Base-by-base conservation (phyloP, 1,140 invertebrate genomes). In the Drosophila athabasca region DNA sequence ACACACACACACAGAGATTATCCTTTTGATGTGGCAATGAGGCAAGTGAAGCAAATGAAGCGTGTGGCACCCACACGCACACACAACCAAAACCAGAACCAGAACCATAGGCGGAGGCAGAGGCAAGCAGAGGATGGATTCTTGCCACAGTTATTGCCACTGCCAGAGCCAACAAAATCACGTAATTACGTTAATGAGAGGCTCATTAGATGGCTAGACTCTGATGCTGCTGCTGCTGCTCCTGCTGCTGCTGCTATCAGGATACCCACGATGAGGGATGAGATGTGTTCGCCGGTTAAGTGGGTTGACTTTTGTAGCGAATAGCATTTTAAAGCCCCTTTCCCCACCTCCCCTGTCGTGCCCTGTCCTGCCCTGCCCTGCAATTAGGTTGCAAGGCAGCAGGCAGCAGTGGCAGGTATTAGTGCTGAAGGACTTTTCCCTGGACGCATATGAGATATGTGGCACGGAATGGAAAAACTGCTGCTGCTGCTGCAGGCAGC, bases 111-210 rank as follows among this genome's bases (percentile, higher is more conserved):
- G 17, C 17, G 17, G 17, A 19, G 17, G 17, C 17, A 19, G n/a
- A n/a, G n/a, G n/a, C n/a, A 19, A 19, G 17, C 17, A 1, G 31
- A 62, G 55, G 22, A 54, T 24, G 31, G 48, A 43, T 54, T 62
- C 62, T 62, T 70, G 39, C 71, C 59, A 9, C 53, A 69, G 68
- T 79, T 82, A 70, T 62, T 57, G 51, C 74, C 62, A 11, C 35
- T 39, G 35, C 9, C 35, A 39, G 3, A 2, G 11, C 11, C 11
- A 39, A 13, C 35, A 71, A 70, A 58, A 74, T 71, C 61, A 67
- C 54, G 77, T 70, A 85, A 85, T 85, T 85, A 77, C 77, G 73
- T 50, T 85, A 85, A 85, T 85, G 81, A 85, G 81, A 85, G 73
- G 46, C 81, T 81, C 77, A 85, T 85, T 85, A 81, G 82, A 66